Base-by-base conservation (phyloP, 2,797 vertebrate genomes). In the Scomberomorus guttatus region DNA sequence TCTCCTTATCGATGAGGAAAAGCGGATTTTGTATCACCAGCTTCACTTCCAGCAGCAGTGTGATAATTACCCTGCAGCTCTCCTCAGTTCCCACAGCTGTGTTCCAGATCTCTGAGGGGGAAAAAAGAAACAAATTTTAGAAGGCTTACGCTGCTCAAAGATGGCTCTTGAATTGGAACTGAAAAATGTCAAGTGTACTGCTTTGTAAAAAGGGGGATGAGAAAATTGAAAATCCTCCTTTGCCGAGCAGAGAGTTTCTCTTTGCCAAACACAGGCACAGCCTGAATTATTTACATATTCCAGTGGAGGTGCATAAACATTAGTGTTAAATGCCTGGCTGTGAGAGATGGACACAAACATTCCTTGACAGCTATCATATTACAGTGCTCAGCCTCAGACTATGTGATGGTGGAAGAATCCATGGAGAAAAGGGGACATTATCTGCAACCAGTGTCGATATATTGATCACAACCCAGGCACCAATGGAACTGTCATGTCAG, bases 281-380 rank as follows among this genome's bases (percentile, higher is more conserved):
- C 44, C 72, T 89, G 77, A 94, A 92, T 91, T 90, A 94, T 92
- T 94, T 92, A 91, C 87, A 93, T 87, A 85, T 86, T 88, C 74
- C 70, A 34, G 72, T 75, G 44, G 75, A 42, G 76, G 55, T 65
- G 72, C 72, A 88, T 85, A 90, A 89, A 90, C 80, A 87, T 88
- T 63, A 71, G 75, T 72, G 79, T 91, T 88, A 73, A 60, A 82
- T 77, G 82, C 58, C 66, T 89, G 72, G 50, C 78, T 89, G 75
- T 63, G 79, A 57, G 73, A 83, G 73, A 86, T 27, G 58, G 70
- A 76, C 66, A 62, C 72, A 90, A 83, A 87, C 72, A 82, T 81
- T 67, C 57, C 54, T 67, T 71, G 84, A 74, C 80, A 82, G 71
- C 73, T 84, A 87, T 90, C 83, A 77, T 79, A 60, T 90, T 72